Evolutionary conservation across 2,797 vertebrate genomes (phyloP).

Genomic region (Leptodactylus fallax): DNA sequence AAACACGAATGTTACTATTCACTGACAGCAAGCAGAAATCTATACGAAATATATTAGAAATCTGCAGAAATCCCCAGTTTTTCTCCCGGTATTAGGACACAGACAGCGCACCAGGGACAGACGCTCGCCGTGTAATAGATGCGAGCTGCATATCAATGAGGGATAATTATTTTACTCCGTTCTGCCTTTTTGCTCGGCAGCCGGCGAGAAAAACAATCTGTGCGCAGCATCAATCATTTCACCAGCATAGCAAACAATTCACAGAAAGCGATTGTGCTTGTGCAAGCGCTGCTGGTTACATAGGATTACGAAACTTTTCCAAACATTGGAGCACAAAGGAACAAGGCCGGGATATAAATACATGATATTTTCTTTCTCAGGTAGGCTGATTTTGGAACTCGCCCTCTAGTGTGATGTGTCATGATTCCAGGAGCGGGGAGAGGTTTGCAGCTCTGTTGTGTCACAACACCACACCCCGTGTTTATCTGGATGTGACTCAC

Average conservation of each 20-base stretch:
- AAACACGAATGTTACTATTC: too few species aligned
- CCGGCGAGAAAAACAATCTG: slow-evolving; percentile 39
- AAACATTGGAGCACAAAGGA: slow-evolving; percentile 52
- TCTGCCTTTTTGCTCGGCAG: neutral
- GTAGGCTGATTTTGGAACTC: slow-evolving; percentile 46
- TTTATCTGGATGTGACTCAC: slow-evolving; percentile 59
- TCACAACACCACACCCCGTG: slow-evolving; percentile 52
- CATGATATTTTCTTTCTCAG: slow-evolving; percentile 58
- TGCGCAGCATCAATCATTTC: slow-evolving; percentile 14
- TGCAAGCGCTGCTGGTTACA: slow-evolving; percentile 50
- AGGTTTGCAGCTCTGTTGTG: slow-evolving; percentile 38
- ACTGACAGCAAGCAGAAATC: too few species aligned
- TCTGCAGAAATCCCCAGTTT: too few species aligned
- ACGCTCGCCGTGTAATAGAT: neutral
- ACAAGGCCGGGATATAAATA: slow-evolving; percentile 58
- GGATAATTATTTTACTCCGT: neutral
- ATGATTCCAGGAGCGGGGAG: slow-evolving; percentile 47
- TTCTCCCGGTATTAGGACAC: neutral
- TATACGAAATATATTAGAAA: too few species aligned
- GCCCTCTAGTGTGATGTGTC: slow-evolving; percentile 53
- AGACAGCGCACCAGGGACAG: too few species aligned
- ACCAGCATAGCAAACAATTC: slow-evolving; percentile 46
- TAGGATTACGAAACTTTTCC: slow-evolving; percentile 56
- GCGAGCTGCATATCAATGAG: neutral
- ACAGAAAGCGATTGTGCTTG: slow-evolving; percentile 51